phyloP scores from a whole-genome alignment of 1,140 invertebrate genomes.

The Rhagoletis zephyria region DNA sequence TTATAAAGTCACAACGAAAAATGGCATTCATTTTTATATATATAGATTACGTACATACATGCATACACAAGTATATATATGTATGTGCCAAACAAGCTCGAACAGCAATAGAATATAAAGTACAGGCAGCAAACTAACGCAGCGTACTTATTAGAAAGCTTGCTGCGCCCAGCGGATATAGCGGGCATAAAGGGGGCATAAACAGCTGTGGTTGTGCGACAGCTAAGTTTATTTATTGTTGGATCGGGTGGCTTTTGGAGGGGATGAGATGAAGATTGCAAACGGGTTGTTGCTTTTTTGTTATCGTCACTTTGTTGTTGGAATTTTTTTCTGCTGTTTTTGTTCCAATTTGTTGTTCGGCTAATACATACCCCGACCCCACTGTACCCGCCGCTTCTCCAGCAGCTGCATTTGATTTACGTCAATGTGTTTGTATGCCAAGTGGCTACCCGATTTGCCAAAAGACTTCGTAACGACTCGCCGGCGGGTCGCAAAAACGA shows the following conservation, averaged over 20 bases:
- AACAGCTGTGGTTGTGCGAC: conserved; percentile 30
- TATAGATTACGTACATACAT: too few relatives aligned
- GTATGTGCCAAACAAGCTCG: not conserved
- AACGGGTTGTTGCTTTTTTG: conserved; percentile 11
- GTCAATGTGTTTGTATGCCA: conserved; percentile 29
- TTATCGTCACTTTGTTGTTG: not conserved
- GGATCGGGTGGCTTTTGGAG: not conserved
- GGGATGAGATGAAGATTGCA: not conserved
- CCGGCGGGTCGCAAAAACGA: too few relatives aligned
- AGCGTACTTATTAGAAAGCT: not conserved
- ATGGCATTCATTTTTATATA: too few relatives aligned
- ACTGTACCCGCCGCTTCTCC: not conserved
- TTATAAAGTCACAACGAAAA: too few relatives aligned
- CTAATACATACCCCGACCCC: not conserved
- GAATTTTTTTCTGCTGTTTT: not conserved
- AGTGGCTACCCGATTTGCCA: not conserved
- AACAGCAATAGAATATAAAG: conserved; percentile 27
- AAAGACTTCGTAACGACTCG: too few relatives aligned
- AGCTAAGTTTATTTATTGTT: not conserved
- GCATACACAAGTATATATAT: too few relatives aligned
- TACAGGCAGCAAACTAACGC: not conserved
- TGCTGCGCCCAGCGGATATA: not conserved
- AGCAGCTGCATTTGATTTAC: not conserved
- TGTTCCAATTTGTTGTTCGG: not conserved
- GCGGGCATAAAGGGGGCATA: not conserved